These are phyloP conservation scores for Micrasema minimum DNA, from an alignment of 1,140 invertebrate genomes.

Conservation along the genomic window DNA sequence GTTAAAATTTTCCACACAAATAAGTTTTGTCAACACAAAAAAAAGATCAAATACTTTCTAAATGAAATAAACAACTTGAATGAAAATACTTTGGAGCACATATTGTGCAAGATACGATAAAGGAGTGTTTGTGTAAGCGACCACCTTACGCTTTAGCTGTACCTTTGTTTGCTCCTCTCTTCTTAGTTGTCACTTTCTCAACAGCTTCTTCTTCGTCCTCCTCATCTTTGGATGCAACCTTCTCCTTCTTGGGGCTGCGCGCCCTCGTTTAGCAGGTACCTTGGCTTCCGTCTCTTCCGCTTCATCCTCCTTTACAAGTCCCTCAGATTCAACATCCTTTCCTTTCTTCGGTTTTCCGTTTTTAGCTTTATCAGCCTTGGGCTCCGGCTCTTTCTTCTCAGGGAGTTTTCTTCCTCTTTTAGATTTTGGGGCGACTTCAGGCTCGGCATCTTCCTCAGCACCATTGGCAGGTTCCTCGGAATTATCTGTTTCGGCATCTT, in stretches of 20 bases:
- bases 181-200: conserved; percentile 28
- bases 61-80: conserved; percentile 9
- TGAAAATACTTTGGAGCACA: conserved; percentile 14
- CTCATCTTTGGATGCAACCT: conserved; percentile 24
- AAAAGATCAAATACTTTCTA: conserved; percentile 10
- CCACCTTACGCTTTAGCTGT: conserved; percentile 34
- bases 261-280: conserved; percentile 18
- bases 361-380: conserved; percentile 54
- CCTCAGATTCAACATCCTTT: conserved; percentile 36
- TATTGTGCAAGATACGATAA: too few species aligned
- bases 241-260: conserved; percentile 35
- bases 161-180: conserved; percentile 40
- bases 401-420: conserved; percentile 40
- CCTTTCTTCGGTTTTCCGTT: conserved; percentile 44
- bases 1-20: conserved; percentile 34
- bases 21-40: conserved; percentile 30
- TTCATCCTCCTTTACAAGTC: conserved; percentile 47
- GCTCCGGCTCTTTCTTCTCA: conserved; percentile 41
- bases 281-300: conserved; percentile 50
- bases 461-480: conserved; percentile 39
- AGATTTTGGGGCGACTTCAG: conserved; percentile 28
- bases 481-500: conserved; percentile 42
- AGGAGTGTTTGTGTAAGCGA: not conserved
- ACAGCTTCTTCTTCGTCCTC: conserved; percentile 21
- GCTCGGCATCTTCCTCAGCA: conserved; percentile 39